phyloP scores from a whole-genome alignment of 1,140 invertebrate genomes.

The Pseudomyrmex sp. region DNA sequence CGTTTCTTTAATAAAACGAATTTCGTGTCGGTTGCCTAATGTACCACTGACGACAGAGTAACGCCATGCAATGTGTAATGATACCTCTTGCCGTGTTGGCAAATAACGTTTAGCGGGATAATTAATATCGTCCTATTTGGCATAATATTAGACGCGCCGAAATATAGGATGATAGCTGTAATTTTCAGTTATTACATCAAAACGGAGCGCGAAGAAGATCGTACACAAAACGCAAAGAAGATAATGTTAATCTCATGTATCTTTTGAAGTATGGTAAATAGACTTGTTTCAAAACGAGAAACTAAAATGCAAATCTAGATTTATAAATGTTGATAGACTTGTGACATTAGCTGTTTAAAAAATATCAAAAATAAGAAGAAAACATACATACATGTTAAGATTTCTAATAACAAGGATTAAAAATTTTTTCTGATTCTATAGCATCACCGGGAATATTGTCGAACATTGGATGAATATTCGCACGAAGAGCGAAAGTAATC shows the following conservation, averaged over 20 bases:
- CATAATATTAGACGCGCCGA: slow-evolving; percentile 43
- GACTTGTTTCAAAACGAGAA: background rate
- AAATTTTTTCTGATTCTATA: slow-evolving; percentile 1
- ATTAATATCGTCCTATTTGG: slow-evolving; percentile 66
- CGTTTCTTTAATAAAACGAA: slow-evolving; percentile 72
- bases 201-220: slow-evolving; percentile 10
- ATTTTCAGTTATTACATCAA: slow-evolving; percentile 37
- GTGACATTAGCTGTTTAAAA: background rate
- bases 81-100: slow-evolving; percentile 65
- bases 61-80: slow-evolving; percentile 67
- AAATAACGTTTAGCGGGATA: slow-evolving; percentile 65
- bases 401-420: background rate
- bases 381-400: background rate
- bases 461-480: background rate
- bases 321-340: slow-evolving; percentile 13
- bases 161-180: slow-evolving; percentile 6
- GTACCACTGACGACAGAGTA: slow-evolving; percentile 65
- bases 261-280: background rate
- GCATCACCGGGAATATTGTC: slow-evolving; percentile 25
- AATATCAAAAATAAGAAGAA: background rate
- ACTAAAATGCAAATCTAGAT: background rate
- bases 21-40: slow-evolving; percentile 67
- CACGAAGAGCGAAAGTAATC: slow-evolving; percentile 34
- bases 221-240: background rate
- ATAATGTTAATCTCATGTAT: slow-evolving; percentile 6